A percentile compares a stretch with the other conserved stretches of the same genome.
Evolutionary conservation across 2,797 vertebrate genomes (phyloP).

Genomic region (Xyrichtys novacula): DNA sequence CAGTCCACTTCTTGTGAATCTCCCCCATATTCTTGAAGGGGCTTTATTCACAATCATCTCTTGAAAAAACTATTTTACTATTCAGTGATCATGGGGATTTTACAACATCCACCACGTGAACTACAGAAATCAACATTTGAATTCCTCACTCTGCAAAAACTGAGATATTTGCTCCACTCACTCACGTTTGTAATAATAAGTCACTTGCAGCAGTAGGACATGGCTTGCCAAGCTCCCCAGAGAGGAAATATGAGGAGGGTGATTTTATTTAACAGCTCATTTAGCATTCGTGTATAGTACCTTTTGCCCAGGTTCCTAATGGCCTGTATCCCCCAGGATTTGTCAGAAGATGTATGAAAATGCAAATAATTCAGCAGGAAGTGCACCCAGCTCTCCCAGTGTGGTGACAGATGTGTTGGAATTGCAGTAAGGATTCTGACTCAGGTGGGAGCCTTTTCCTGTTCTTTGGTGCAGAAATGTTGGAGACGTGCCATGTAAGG

Average conservation of each 20-base stretch:
- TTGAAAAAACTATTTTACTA: no score
- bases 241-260: conserved; percentile 69
- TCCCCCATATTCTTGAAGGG: no score
- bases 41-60: no score
- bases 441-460: conserved; percentile 42
- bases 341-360: conserved; percentile 79
- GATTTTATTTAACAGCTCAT: conserved; percentile 83
- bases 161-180: conserved; percentile 51
- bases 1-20: no score
- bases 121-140: conserved; percentile 3
- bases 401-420: conserved; percentile 46
- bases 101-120: not conserved
- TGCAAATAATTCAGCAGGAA: conserved; percentile 72
- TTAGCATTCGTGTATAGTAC: conserved; percentile 78
- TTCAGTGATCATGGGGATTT: no score
- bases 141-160: conserved; percentile 32
- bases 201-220: conserved; percentile 46
- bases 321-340: conserved; percentile 69
- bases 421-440: conserved; percentile 33
- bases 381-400: conserved; percentile 45
- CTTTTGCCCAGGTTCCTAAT: conserved; percentile 75
- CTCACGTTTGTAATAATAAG: conserved; percentile 58
- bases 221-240: conserved; percentile 43
- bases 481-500: conserved; percentile 11
- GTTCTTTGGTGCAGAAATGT: conserved; percentile 21